Base-by-base conservation (phyloP, 2,888 invertebrate species). In the Smittia aterrima region DNA sequence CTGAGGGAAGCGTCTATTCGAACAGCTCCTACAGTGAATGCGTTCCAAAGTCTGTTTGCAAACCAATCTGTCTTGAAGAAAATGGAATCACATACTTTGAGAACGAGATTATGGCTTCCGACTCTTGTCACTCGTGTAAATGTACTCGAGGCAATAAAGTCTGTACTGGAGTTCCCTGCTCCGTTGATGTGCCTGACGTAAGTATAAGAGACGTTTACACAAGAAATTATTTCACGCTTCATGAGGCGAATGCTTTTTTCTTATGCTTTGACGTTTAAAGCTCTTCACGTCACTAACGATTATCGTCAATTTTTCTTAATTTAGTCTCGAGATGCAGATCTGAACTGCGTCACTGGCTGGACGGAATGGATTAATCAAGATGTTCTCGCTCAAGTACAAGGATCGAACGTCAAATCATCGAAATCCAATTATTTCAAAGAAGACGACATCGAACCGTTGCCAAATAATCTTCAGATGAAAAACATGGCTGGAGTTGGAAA, bases 111-210 rank as follows among this genome's bases (percentile, higher is more conserved):
- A 86, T 93, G 0, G 87, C 87, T 75, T 87, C 89, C 75, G 93
- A 94, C 79, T 87, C 86, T 0, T 95, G 95, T 79, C 92, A 93
- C 78, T 89, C 89, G 0, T 96, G 95, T 78, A 86, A 86, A 68
- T 93, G 93, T 77, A 90, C 90, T 0, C 87, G 89, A 78, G 87
- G 88, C 13, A 86, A 88, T 76, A 86, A 87, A 78, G 84, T 88
- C 0, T 93, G 93, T 79, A 88, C 87, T 72, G 92, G 92, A 11
- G 86, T 86, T 74, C 90, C 92, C 0, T 93, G 93, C 78, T 79
- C 1, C 83, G 84, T 27, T 78, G 79, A 54, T 62, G 62, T 58
- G 18, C 58, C 58, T 22, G 58, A 58, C n/a, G 58, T 54, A 62
- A 70, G 18, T 66, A 41, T 24, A 25, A 18, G 16, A 40, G 11